Evolutionary conservation across 2,888 invertebrate species (phyloP), one percentile per base, ranked within the genome.

Genomic region (Blastobasis adustella): DNA sequence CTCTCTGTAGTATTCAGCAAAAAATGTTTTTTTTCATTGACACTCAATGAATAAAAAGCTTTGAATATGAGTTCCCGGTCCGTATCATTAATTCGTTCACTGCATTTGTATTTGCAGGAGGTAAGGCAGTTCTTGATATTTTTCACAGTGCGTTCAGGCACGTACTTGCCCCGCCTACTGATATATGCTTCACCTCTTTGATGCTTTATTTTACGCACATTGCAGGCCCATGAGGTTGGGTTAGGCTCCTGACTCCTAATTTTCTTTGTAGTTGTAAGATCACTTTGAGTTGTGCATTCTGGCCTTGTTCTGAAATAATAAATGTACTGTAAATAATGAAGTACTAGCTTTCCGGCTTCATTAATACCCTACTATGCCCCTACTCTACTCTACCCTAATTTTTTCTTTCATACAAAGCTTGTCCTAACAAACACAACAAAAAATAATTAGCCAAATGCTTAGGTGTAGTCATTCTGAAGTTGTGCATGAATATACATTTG

Each of bases 101-200:
- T 86, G 54, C 87, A 87, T 68, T 82, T 84, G 51, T 69, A 81
- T 51, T 80, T 82, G 61, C 87, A 88, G 7, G 76, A 77, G 10
- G 73, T 77, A 0, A 83, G 60, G 49, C 87, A 88, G 59, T 88
- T 84, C 64, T 87, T 88, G 0, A 75, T 82, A 47, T 71, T 83
- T 41, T 64, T 70, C 3, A 88, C 76, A 50, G 67, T 62, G 55
- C 77, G 66, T 49, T 86, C 85, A 0, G 86, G 83, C 0, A 88
- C 84, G 38, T 63, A 80, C 59, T 88, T 87, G 0, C 87, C 87
- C 54, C 86, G 61, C 45, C 84, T 67, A 49, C 73, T 86, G 38
- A 87, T 68, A 53, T 87, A 87, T 0, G 87, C 85, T 57, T 88
- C 87, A 0, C 87, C 87, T 47, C 78, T 65, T 56, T 88, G 86